These are phyloP conservation scores for Microhierax caerulescens DNA, from an alignment of 2,797 vertebrate species.

Conservation along the genomic window DNA sequence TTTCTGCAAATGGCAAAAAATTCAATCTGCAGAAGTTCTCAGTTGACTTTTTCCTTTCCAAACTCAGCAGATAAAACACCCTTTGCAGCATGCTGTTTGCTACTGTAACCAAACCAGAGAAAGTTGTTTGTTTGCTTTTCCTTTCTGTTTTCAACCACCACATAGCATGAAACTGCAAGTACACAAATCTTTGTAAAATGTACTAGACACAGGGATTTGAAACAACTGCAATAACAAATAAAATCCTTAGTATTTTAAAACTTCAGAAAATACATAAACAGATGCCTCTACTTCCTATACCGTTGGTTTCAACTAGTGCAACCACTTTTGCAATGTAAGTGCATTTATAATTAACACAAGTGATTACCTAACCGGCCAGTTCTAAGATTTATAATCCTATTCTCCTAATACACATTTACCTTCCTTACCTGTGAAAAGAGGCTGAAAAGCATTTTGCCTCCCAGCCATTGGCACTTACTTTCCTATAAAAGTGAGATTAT, in stretches of 20 bases:
- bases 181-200: background rate
- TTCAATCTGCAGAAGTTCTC: constrained; percentile 36
- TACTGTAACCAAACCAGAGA: background rate
- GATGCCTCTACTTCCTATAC: background rate
- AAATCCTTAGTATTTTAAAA: background rate
- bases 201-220: background rate
- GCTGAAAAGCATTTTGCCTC: background rate
- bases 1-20: constrained; percentile 42
- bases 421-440: background rate
- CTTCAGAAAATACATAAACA: background rate
- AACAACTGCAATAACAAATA: background rate
- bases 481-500: constrained; percentile 33
- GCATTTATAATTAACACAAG: constrained; percentile 24
- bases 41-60: constrained; percentile 3
- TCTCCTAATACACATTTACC: background rate
- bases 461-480: background rate
- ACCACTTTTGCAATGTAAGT: background rate
- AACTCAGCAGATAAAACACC: background rate
- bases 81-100: background rate
- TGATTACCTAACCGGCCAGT: background rate
- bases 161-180: background rate
- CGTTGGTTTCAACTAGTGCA: background rate
- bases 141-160: background rate
- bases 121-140: background rate
- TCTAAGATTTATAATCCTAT: background rate